Evolutionary conservation across 2,888 invertebrate species (phyloP).

Genomic region (Drosophila melanosoma): DNA sequence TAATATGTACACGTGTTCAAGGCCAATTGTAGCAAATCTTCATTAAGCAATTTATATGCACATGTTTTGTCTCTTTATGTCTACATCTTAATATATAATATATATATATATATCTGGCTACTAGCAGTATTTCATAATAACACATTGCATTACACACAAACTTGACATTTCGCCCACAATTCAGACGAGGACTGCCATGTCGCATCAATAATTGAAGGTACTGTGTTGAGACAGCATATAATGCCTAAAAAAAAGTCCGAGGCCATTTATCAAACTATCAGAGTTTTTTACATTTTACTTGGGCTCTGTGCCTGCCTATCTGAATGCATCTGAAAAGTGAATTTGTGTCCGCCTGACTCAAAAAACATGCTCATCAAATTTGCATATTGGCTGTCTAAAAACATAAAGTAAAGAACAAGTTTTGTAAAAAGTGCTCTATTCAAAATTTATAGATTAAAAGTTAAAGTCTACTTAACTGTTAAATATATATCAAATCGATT

Average conservation of each 20-base stretch:
- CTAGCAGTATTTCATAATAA: constrained; percentile 22
- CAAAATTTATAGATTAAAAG: not conserved
- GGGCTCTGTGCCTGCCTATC: not conserved
- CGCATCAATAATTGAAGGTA: constrained; percentile 75
- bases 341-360: constrained; percentile 39
- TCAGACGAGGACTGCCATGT: constrained; percentile 9
- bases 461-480: not conserved
- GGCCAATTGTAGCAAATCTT: constrained; percentile 67
- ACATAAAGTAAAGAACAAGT: constrained; percentile 5
- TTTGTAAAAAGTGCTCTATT: not conserved
- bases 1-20: constrained; percentile 36
- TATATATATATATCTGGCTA: not conserved
- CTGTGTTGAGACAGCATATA: constrained; percentile 53
- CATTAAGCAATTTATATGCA: constrained; percentile 74
- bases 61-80: constrained; percentile 30
- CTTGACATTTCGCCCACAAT: constrained; percentile 46
- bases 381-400: constrained; percentile 73
- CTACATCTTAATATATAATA: not conserved
- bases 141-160: constrained; percentile 15
- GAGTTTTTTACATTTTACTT: constrained; percentile 5
- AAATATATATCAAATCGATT: not conserved
- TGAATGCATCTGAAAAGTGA: not conserved
- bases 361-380: constrained; percentile 77
- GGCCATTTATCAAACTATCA: constrained; percentile 47
- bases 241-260: constrained; percentile 46